Evolutionary conservation across 2,888 invertebrate genomes (phyloP).

Genomic region (Andrena haemorrhoa): DNA sequence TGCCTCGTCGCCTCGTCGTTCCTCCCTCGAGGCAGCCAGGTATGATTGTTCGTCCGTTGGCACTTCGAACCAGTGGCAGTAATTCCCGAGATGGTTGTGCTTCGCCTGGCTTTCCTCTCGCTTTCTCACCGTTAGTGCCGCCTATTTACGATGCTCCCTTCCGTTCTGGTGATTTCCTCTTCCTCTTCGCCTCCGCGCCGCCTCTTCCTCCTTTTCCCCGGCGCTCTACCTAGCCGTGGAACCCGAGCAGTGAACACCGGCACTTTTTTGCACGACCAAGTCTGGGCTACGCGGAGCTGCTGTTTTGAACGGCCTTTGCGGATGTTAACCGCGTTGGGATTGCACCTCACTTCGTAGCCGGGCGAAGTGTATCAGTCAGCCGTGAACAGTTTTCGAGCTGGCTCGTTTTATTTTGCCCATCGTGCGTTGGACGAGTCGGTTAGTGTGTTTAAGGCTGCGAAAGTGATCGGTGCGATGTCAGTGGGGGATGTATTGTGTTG

Average conservation of each 20-base stretch:
- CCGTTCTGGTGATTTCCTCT: conserved; percentile 49
- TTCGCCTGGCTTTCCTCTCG: conserved; percentile 48
- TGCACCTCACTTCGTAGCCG: conserved; percentile 11
- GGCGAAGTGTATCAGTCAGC: background rate
- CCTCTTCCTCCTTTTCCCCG: conserved; percentile 35
- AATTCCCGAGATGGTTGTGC: conserved; percentile 29
- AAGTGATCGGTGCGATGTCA: too few relatives aligned
- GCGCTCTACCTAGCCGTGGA: background rate
- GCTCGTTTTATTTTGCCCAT: background rate
- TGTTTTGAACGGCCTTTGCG: conserved; percentile 6
- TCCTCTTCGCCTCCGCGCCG: conserved; percentile 59
- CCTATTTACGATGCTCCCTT: conserved; percentile 50
- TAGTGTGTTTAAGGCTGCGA: too few relatives aligned
- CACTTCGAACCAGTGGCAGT: background rate
- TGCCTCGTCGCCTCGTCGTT: too few relatives aligned
- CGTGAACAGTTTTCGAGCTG: background rate
- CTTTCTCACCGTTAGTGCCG: conserved; percentile 57
- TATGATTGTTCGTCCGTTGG: conserved; percentile 20
- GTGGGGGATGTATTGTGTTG: too few relatives aligned
- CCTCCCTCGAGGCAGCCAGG: background rate
- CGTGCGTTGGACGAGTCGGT: too few relatives aligned
- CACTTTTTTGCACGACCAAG: background rate
- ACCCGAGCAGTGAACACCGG: background rate
- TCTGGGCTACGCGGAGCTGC: conserved; percentile 2
- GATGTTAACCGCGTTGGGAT: conserved; percentile 15